Percentiles rank a stretch among this genome's conserved stretches.
phyloP scores from a whole-genome alignment of 2,113 vertebrate genomes.

The Podocnemis expansa region DNA sequence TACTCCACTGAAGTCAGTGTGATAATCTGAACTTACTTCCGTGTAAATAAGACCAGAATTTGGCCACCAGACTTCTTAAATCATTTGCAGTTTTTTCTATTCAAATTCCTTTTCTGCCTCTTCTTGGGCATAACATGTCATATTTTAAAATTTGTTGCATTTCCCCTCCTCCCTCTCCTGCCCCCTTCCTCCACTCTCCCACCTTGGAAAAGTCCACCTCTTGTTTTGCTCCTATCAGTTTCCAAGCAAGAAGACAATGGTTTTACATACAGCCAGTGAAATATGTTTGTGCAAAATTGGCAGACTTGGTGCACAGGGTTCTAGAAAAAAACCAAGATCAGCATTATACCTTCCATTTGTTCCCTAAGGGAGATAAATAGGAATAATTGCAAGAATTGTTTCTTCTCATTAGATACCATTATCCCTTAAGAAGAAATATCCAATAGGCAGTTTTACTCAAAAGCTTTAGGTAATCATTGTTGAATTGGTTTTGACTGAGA shows the following conservation, averaged over 20 bases:
- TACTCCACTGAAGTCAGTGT: background rate
- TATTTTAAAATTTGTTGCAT: background rate
- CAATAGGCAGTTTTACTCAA: too few species aligned
- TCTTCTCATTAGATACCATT: background rate
- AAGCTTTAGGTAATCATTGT: too few species aligned
- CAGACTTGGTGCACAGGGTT: background rate
- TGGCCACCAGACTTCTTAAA: background rate
- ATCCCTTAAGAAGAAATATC: too few species aligned
- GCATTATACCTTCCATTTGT: background rate
- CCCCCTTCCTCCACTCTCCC: too few species aligned
- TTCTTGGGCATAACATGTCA: background rate
- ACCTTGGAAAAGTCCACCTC: background rate
- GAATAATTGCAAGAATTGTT: background rate
- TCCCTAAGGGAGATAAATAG: background rate
- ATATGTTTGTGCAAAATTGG: background rate
- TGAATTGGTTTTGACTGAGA: too few species aligned
- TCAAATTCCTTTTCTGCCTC: background rate
- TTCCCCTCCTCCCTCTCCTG: background rate
- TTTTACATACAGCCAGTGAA: background rate
- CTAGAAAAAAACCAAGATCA: conserved; percentile 21
- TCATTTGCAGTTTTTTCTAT: background rate
- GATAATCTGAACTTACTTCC: background rate
- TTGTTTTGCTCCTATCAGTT: background rate
- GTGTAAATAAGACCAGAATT: background rate
- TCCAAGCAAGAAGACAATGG: background rate